Evolutionary conservation across 2,113 vertebrate genomes (phyloP).

Genomic region (Calonectris borealis): DNA sequence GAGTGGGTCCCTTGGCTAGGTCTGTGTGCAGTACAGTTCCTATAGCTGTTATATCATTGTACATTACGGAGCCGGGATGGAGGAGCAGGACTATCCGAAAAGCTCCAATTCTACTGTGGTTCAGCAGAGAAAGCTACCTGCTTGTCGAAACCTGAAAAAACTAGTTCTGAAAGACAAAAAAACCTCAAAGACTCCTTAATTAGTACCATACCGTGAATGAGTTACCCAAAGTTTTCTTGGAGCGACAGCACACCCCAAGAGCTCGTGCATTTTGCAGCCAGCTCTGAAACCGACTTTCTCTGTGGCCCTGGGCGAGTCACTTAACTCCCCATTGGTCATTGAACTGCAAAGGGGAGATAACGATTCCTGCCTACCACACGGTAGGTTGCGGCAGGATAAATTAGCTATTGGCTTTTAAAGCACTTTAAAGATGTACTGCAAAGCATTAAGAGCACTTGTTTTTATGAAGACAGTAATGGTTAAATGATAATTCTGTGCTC

Average conservation of each 20-base stretch:
- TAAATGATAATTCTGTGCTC: slow-evolving; percentile 70
- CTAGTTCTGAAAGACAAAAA: neutral
- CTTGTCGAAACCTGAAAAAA: neutral
- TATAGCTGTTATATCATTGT: neutral
- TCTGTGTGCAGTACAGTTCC: neutral
- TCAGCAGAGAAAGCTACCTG: neutral
- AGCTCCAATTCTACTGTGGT: neutral
- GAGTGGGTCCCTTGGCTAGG: neutral
- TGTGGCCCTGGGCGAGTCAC: neutral
- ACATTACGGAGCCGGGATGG: fast-evolving
- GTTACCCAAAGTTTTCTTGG: neutral
- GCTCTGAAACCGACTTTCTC: neutral
- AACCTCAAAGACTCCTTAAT: neutral
- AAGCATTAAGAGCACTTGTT: slow-evolving; percentile 71
- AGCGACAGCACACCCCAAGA: neutral
- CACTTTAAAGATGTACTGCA: slow-evolving; percentile 64
- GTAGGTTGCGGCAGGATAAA: slow-evolving; percentile 50
- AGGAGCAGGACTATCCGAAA: neutral
- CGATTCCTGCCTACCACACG: slow-evolving; percentile 8
- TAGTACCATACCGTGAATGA: neutral
- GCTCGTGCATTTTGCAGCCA: neutral
- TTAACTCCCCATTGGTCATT: neutral
- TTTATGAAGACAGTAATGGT: slow-evolving; percentile 70
- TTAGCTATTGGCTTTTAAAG: slow-evolving; percentile 62
- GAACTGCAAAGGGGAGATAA: slow-evolving; percentile 24